Evolutionary conservation across 1,140 invertebrate genomes (phyloP), one percentile per base, ranked within the genome.

Genomic region (Drosophila kurseongensis): DNA sequence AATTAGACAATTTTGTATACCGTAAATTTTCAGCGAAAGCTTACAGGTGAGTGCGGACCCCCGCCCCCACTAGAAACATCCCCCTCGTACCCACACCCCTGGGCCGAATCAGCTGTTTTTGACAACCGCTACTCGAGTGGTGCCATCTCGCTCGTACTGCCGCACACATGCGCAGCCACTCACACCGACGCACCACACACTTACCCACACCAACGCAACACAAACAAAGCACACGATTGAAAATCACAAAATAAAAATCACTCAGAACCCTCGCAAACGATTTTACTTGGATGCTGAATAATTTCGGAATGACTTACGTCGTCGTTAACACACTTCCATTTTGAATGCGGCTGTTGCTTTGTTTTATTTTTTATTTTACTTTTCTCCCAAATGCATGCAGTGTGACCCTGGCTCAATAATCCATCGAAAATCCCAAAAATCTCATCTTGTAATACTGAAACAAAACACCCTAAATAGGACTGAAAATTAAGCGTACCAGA

Each of bases 291-390:
- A 42, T 18, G 18, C 42, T 38, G 51, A 74, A 55, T 54, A 18
- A 42, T 27, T 42, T 59, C 32, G 36, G 9, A 14, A 41, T 54
- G 47, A 76, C 73, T 76, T 76, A 76, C 73, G 52, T 76, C 32
- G 14, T 44, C 65, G 71, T 59, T 76, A 76, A 76, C 73, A 76
- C 72, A 75, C 54, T 76, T 76, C 73, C 73, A 75, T 74, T 74
- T 72, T 72, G 42, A 32, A 41, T n/a, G 56, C 48, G 48, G 62
- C 63, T 27, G 56, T 54, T 66, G 41, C 50, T 72, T 74, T 74
- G 68, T 71, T 72, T 61, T 72, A 60, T 27, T 55, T 60, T 59
- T 45, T 54, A 69, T 58, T 47, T 23, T 47, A 29, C 50, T 52
- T 52, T 52, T 52, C 50, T 50, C 47, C 36, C 36, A 38, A n/a